Percentiles rank a stretch among this genome's conserved stretches.
Conservation (phyloP, 2,113 vertebrate genomes). For the Epinephelus cyanopodus region DNA sequence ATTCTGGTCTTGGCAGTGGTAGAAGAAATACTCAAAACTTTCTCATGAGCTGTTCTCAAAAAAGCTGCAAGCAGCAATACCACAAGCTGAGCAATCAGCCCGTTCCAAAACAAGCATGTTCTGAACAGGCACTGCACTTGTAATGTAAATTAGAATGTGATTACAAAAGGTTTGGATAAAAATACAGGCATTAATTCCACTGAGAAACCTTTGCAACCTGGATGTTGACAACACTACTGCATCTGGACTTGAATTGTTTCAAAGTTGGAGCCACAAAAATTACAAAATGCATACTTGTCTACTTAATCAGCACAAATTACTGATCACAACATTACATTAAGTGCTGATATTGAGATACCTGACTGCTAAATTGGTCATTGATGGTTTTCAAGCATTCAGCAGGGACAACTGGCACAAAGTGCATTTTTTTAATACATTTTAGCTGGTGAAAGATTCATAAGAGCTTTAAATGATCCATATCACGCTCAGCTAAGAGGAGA, state of each 20-base stretch:
- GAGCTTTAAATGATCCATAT: constrained; percentile 49
- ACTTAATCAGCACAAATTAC: constrained; percentile 11
- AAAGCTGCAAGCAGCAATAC: no score
- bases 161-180: not conserved
- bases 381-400: constrained; percentile 24
- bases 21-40: no score
- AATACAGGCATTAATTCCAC: not conserved
- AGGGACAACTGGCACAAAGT: constrained; percentile 3
- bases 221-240: not conserved
- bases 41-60: no score
- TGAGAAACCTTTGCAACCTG: not conserved
- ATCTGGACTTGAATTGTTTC: not conserved
- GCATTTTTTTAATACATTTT: constrained; percentile 8
- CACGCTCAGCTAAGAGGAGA: constrained; percentile 34
- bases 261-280: not conserved
- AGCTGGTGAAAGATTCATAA: constrained; percentile 31
- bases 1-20: no score
- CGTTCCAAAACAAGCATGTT: no score
- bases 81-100: no score
- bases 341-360: constrained; percentile 2
- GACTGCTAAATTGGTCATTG: constrained; percentile 26
- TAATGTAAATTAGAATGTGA: not conserved
- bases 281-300: not conserved
- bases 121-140: no score
- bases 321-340: constrained; percentile 2